Base-by-base conservation (phyloP, 1,140 invertebrate species). In the Ostrea denselamellosa region DNA sequence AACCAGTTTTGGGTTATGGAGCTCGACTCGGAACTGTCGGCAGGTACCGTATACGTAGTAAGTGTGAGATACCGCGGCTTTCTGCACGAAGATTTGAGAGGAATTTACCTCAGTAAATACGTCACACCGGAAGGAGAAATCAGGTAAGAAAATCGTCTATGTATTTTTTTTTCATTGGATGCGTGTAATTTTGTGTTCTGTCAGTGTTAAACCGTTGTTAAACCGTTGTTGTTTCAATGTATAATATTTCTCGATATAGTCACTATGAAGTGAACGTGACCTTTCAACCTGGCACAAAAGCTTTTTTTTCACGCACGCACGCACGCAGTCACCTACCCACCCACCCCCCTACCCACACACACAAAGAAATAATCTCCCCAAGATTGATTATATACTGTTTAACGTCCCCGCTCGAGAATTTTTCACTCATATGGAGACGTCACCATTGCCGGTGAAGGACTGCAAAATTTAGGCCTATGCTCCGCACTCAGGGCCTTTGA, bases 71-170 rank as follows among this genome's bases (percentile, higher is more conserved):
- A 90, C 56, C 28, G 51, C 12, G 92, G 92, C 17, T 62, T 77
- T n/a, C 89, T 93, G 34, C 83, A 83, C n/a, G 86, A 90, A 51
- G 91, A 93, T 58, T 77, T 93, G 9, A 85, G 89, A 62, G 92
- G 92, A 9, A 86, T 93, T 22, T 93, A 93, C 86, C 85, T 90
- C 44, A 92, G 92, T 77, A 90, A 84, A 5, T 93, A 93, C 85
- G 90, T 88, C 44, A 90, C 88, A 22, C 25, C 62, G 17, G 85
- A 90, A n/a, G 92, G 92, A 3, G 85, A 88, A 62, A 84, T 82
- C n/a, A 88, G 89, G 92, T 93, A 89, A 90, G 90, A 25, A 52
- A 17, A 8, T 71, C n/a, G 5, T 44, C 34, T 44, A 2, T 44
- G 1, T 44, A 44, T 44, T 1, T 44, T 44, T 1, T 44, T 44